Base-by-base conservation (phyloP, 2,113 vertebrate genomes). In the Aythya baeri region DNA sequence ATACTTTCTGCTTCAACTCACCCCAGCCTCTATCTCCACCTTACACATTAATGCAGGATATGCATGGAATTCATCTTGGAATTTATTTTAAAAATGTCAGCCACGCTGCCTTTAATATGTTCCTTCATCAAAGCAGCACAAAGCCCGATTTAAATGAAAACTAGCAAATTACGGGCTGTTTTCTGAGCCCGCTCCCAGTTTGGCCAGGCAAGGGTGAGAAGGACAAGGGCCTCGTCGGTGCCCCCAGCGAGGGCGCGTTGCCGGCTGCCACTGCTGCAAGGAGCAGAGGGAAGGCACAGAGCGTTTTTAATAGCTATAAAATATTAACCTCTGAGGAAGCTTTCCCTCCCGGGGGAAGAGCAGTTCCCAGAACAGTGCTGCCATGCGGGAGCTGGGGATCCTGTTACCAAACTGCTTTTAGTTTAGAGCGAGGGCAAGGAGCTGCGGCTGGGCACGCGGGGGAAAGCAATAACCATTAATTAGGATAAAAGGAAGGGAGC, bases 81-180 rank as follows among this genome's bases (percentile, higher is more conserved):
- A 93, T 85, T 86, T 87, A 92, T 88, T 93, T 89, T 6, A 57
- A 43, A 92, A 83, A 34, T 54, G 25, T 78, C 97, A 91, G n/a
- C 74, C n/a, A 10, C 5, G 4, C 91, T 62, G 46, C 63, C 83
- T 78, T 94, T 88, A 93, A 90, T 88, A 55, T 3, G 2, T 55
- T 79, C 88, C 83, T 76, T 87, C 89, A 84, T 79, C 90, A 86
- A 82, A 83, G 88, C 54, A 73, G 78, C 68, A 80, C 89, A 95
- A 94, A 94, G 92, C 95, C 84, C 73, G 10, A 73, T 94, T 97
- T 80, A 96, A 97, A 96, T 52, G 72, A 95, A 95, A 97, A 94
- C 62, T 66, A 73, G 32, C 2, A 11, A 87, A 74, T 66, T 66
- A 57, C 27, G 7, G n/a, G 22, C 16, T 11, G 34, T 74, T 54